Evolutionary conservation across 2,888 invertebrate genomes (phyloP).

Genomic region (Cremastinae sp.): DNA sequence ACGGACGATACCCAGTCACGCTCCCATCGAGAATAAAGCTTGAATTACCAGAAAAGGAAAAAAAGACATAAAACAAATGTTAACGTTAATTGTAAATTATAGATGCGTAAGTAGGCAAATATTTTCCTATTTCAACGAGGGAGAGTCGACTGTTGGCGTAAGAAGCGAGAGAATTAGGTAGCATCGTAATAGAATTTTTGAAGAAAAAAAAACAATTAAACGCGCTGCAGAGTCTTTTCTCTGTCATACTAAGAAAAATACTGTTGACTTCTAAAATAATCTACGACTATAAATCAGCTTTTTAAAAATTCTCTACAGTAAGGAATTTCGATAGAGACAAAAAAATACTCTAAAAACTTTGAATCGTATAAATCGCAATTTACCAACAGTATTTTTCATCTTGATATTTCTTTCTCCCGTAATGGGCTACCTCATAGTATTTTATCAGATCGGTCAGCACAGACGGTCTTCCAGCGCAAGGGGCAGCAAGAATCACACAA

Average conservation of each 20-base stretch:
- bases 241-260: constrained; percentile 30
- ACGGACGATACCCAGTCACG: constrained; percentile 50
- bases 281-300: background rate
- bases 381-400: constrained; percentile 25
- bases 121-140: constrained; percentile 52
- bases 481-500: constrained; percentile 30
- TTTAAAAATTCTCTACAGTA: background rate
- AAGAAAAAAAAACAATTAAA: constrained; percentile 9
- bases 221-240: constrained; percentile 34
- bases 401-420: constrained; percentile 1
- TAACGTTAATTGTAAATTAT: constrained; percentile 31
- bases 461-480: constrained; percentile 53
- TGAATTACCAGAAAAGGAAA: constrained; percentile 8
- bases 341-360: background rate
- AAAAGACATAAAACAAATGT: constrained; percentile 8
- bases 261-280: background rate
- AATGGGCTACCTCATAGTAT: constrained; percentile 49
- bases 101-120: constrained; percentile 37
- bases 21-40: constrained; percentile 62
- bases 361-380: background rate
- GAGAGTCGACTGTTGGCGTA: background rate
- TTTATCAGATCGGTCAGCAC: constrained; percentile 42
- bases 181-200: constrained; percentile 27
- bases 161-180: constrained; percentile 13
- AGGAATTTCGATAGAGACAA: background rate